Conservation (phyloP, 2,888 invertebrate genomes). For the Agrenia bidenticulata region DNA sequence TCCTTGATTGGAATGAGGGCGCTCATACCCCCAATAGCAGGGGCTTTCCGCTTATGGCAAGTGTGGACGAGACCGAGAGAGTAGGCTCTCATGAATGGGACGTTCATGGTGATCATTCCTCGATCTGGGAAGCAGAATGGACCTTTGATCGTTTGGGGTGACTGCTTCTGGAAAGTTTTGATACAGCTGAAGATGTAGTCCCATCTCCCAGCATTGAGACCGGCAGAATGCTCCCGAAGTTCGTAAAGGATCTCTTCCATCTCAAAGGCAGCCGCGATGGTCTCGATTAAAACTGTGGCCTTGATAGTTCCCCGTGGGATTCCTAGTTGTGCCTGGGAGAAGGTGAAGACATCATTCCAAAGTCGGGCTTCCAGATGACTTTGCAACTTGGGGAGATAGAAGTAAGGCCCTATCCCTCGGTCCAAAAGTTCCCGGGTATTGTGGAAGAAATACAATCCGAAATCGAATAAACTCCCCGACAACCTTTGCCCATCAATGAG, state of each 20-base stretch:
- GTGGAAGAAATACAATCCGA: conserved; percentile 41
- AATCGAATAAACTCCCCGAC: conserved; percentile 43
- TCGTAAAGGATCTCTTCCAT: conserved; percentile 47
- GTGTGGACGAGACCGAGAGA: conserved; percentile 39
- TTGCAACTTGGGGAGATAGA: conserved; percentile 45
- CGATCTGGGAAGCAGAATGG: conserved; percentile 31
- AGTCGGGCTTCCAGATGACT: conserved; percentile 42
- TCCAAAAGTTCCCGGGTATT: conserved; percentile 34
- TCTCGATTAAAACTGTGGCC: conserved; percentile 44
- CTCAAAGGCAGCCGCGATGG: conserved; percentile 45
- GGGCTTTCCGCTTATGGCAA: conserved; percentile 38
- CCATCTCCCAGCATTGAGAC: conserved; percentile 43
- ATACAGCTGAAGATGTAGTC: conserved; percentile 47
- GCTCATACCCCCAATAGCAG: conserved; percentile 47
- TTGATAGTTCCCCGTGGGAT: conserved; percentile 40
- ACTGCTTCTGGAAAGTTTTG: conserved; percentile 37
- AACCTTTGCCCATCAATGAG: conserved; percentile 28
- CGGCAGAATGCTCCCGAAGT: conserved; percentile 42
- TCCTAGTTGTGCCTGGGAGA: conserved; percentile 34
- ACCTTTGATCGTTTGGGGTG: conserved; percentile 18
- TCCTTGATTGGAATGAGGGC: conserved; percentile 46
- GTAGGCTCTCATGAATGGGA: conserved; percentile 46
- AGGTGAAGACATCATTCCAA: conserved; percentile 44
- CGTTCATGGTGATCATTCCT: conserved; percentile 38
- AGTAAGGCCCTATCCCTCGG: conserved; percentile 40